Percentiles rank a stretch among this genome's conserved stretches.
Conservation (phyloP, 2,888 invertebrate genomes). For the Alcis repandata region DNA sequence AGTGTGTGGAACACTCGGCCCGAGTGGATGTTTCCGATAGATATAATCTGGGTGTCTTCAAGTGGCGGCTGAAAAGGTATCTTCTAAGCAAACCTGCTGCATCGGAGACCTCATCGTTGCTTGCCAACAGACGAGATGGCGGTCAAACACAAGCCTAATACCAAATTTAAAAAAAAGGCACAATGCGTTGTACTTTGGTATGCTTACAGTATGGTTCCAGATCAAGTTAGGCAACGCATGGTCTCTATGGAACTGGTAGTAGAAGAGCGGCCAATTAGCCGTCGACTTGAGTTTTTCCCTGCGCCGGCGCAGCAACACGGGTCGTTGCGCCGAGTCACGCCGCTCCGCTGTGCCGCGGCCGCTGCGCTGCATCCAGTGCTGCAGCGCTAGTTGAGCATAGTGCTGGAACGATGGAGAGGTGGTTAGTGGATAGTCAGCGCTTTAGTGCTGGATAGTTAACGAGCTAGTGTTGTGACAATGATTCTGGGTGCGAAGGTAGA, state of each 20-base stretch:
- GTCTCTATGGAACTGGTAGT: constrained; percentile 97
- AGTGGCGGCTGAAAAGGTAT: no score
- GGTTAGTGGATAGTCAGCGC: not conserved
- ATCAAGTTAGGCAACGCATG: constrained; percentile 98
- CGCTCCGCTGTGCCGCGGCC: constrained; percentile 86
- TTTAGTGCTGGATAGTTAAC: no score
- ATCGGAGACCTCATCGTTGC: no score
- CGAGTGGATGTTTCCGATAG: no score
- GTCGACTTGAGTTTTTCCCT: constrained; percentile 95
- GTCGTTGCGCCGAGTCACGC: constrained; percentile 89
- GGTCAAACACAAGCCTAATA: no score
- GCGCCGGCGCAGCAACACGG: constrained; percentile 96
- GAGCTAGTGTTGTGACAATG: no score
- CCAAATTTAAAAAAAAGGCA: not conserved
- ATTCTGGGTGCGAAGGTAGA: no score
- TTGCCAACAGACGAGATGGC: no score
- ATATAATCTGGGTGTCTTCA: no score
- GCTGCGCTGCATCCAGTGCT: constrained; percentile 89
- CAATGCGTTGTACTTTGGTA: not conserved
- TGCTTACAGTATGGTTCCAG: constrained; percentile 97
- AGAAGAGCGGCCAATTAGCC: constrained; percentile 97
- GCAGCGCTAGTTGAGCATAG: constrained; percentile 77
- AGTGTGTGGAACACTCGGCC: no score
- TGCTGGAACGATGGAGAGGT: constrained; percentile 60
- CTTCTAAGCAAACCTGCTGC: no score